Percentiles rank a stretch among this genome's conserved stretches.
Conservation (phyloP, 2,797 vertebrate genomes). For the Triplophysa bombifrons region DNA sequence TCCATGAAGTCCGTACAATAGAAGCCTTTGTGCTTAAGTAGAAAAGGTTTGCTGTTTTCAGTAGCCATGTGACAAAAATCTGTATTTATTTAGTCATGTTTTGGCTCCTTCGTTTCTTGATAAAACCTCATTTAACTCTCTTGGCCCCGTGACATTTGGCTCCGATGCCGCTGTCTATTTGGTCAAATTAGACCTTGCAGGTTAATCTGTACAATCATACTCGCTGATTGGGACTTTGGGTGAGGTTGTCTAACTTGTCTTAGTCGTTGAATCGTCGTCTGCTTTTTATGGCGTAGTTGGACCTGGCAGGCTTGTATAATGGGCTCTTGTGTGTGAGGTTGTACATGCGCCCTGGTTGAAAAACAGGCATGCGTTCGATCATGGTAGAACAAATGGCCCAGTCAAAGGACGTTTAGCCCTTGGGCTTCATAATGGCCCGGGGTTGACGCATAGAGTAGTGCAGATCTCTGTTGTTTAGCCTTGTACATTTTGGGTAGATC, state of each 20-base stretch:
- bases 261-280: slow-evolving; percentile 51
- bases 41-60: slow-evolving; percentile 66
- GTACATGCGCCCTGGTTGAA: slow-evolving; percentile 56
- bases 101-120: slow-evolving; percentile 53
- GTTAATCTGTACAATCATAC: slow-evolving; percentile 52
- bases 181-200: slow-evolving; percentile 51
- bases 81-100: slow-evolving; percentile 56
- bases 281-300: slow-evolving; percentile 58
- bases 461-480: slow-evolving; percentile 52
- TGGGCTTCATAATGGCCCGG: slow-evolving; percentile 56
- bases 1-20: slow-evolving; percentile 65
- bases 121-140: slow-evolving; percentile 39
- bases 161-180: slow-evolving; percentile 8
- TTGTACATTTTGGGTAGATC: slow-evolving; percentile 62
- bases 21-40: slow-evolving; percentile 66
- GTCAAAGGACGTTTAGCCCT: slow-evolving; percentile 53
- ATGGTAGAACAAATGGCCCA: slow-evolving; percentile 62
- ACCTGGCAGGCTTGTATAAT: slow-evolving; percentile 59
- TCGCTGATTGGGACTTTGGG: slow-evolving; percentile 26
- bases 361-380: slow-evolving; percentile 59
- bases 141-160: slow-evolving; percentile 26
- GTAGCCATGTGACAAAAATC: slow-evolving; percentile 57
- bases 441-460: slow-evolving; percentile 57
- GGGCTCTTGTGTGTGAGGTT: slow-evolving; percentile 57
- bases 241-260: slow-evolving; percentile 59